Base-by-base conservation (phyloP, 1,140 invertebrate genomes). In the Pygmarrhopalites habei region DNA sequence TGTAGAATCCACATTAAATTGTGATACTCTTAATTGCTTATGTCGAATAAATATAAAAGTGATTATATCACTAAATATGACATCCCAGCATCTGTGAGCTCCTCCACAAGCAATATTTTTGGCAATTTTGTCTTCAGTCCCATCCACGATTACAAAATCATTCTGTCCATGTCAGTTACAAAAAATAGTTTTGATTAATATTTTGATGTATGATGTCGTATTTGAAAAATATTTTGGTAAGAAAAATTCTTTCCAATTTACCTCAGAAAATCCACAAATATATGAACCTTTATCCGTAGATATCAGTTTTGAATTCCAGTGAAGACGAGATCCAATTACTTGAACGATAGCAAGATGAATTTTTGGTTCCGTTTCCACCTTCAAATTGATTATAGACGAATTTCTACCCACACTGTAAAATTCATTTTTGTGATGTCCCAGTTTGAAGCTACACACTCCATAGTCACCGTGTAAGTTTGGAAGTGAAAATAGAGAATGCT, bases 221-320 rank as follows among this genome's bases (percentile, higher is more conserved):
- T 7, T 35, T 7, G 15, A 35, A 7, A 7, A 35, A 5, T 35
- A 35, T 7, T 5, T 35, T 35, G 5, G 5, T 46, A 46, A 46
- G 19, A n/a, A 46, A 17, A 46, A 46, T 4, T 10, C 4, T 46
- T 10, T 21, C 10, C 10, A 49, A 49, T n/a, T 28, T 28, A 52
- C 49, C 25, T 52, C 49, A 52, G 49, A 26, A 52, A 52, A 52
- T 23, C 49, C 49, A 23, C 49, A 52, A 26, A 52, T 23, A 28
- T 19, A 52, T 26, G 49, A 52, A 10, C 49, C 49, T 7, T 7
- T 28, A 4, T 3, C 14, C 10, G 25, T 14, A 29, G 3, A 28
- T 10, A 52, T 52, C 4, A 52, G 25, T 52, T 52, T 52, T 19
- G 49, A 25, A 52, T 52, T 52, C 49, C 49, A 52, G 28, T 52